A percentile compares a stretch with the other conserved stretches of the same genome.
Evolutionary conservation across 2,797 vertebrate genomes (phyloP).

Genomic region (Gymnothorax javanicus): DNA sequence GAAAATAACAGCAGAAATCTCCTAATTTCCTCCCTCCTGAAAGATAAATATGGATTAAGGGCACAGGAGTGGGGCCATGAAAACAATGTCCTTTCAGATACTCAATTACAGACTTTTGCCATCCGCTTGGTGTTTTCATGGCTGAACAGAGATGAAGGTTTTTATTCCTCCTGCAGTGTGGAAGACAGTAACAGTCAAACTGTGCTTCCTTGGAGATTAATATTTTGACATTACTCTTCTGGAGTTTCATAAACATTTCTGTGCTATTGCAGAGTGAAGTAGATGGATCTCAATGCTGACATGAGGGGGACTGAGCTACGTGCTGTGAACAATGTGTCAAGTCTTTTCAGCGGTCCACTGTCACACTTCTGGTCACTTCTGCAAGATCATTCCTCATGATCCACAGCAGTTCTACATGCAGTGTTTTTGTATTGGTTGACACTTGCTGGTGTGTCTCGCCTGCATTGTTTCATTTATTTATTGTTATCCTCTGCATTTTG

Average conservation of each 20-base stretch:
- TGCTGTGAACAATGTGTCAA: background rate
- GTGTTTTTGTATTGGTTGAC: background rate
- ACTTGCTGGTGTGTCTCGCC: background rate
- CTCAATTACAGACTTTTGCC: constrained; percentile 12
- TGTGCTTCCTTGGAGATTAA: constrained; percentile 15
- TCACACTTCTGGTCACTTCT: background rate
- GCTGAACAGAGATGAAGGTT: constrained; percentile 25
- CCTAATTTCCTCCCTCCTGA: constrained; percentile 28
- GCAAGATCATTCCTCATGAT: background rate
- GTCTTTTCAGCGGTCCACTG: background rate
- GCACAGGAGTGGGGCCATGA: constrained; percentile 24
- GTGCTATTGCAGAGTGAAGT: constrained; percentile 14
- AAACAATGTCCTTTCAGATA: constrained; percentile 31
- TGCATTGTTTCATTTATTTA: background rate
- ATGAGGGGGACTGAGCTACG: constrained; percentile 4
- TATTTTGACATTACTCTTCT: constrained; percentile 34
- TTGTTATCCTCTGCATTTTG: background rate
- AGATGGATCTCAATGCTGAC: background rate
- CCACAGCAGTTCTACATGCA: background rate
- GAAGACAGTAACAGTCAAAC: constrained; percentile 29
- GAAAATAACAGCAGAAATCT: constrained; percentile 24
- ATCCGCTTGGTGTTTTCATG: constrained; percentile 28
- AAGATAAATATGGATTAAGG: constrained; percentile 27
- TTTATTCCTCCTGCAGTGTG: constrained; percentile 18
- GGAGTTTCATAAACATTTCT: constrained; percentile 32